Evolutionary conservation across 2,888 invertebrate genomes (phyloP), one percentile per base, ranked within the genome.

Genomic region (Athripsodes cinereus): DNA sequence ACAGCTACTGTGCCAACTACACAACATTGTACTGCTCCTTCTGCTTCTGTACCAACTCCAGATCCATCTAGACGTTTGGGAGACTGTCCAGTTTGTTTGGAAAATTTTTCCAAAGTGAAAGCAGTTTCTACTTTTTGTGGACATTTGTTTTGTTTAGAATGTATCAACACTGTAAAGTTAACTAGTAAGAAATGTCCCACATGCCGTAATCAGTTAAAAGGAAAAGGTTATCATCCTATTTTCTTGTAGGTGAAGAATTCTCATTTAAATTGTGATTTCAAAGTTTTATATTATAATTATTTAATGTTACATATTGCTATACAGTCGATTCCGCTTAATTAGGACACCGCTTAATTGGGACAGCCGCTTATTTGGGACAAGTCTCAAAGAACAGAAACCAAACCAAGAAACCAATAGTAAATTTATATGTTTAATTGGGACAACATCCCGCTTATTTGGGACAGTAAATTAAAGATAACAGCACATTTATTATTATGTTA

Each of bases 71-170:
- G 49, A 22, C 19, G 26, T 20, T 50, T 54, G 5, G 59, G 60
- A n/a, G 55, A 61, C 6, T 66, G 66, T 55, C 64, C 65, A 3
- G 59, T 66, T 11, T 66, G 66, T 52, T 60, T 65, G 22, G 65
- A 66, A 34, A 49, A 48, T 46, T 55, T 66, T 6, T 22, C 53
- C 0, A 47, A 46, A 19, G 62, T 53, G 49, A 59, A 64, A 18
- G 51, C 64, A 1, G 65, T 62, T 22, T 62, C 66, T 1, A 66
- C 66, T 13, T 63, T 59, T 26, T 66, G 66, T 56, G 66, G 66
- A 2, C 66, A 66, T 53, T 55, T 66, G 8, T 66, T 65, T 49
- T 66, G 66, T 53, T 55, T 61, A 2, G n/a, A 40, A 2, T 66
- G 66, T 53, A 64, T 66, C 18, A 58, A 35, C 46, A 56, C 19